Evolutionary conservation across 2,113 vertebrate species (phyloP), one percentile per base, ranked within the genome.

Genomic region (Nothoprocta pentlandii): DNA sequence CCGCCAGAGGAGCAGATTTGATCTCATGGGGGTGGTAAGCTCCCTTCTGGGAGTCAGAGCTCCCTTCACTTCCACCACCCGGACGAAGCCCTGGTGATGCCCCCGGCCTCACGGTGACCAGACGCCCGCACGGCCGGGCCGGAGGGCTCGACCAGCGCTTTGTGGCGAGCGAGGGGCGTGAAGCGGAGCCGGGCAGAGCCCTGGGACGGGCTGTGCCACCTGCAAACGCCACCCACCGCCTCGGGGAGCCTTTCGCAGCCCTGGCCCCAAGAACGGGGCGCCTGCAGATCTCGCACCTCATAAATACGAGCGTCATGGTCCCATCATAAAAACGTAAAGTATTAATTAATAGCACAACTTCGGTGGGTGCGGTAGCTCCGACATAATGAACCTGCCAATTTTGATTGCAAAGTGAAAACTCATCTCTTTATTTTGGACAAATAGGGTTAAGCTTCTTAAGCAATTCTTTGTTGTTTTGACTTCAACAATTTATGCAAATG

Each of bases 401-500:
- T 97, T 97, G 97, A 95, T 92, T 91, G 94, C 94, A 75, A 95
- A 95, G 85, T 95, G 94, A 95, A 97, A 97, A 97, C 96, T 94
- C 97, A 97, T 97, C 96, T 97, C 97, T 97, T 94, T 97, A 97
- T 97, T 98, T 97, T 97, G 97, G 97, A 98, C 98, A 98, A 98
- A 98, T 97, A 97, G 98, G 98, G 98, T 99, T 99, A 99, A 98
- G 97, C 98, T 98, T 98, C 98, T 98, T 98, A 98, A 97, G 97
- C 98, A 98, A 98, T 97, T 97, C 98, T 97, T 98, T 98, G 99
- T 99, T 99, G 98, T 99, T 99, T 97, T 98, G 97, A 98, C 98
- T 98, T 98, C 98, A 99, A 99, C 98, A 98, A 99, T 98, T 99
- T 99, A 99, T 99, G 99, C 98, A 99, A 98, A 99, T 99, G 97